phyloP scores from a whole-genome alignment of 2,113 vertebrate genomes.

The Cephalopholis sonnerati region DNA sequence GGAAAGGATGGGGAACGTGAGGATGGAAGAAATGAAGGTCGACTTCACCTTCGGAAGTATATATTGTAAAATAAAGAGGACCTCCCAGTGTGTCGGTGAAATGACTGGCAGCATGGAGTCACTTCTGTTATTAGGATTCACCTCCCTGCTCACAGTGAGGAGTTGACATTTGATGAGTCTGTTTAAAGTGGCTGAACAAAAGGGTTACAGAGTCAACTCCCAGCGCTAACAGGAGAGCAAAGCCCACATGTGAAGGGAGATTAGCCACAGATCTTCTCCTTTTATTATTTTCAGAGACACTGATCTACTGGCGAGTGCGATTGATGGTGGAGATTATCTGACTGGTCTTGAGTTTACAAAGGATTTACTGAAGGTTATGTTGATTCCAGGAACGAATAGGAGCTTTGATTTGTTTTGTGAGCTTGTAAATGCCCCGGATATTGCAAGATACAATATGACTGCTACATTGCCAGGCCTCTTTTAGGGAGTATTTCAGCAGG shows the following conservation, averaged over 20 bases:
- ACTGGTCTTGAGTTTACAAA: neutral
- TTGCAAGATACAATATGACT: neutral
- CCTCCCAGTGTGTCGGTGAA: neutral
- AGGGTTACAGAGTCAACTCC: conserved; percentile 35
- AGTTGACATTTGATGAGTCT: conserved; percentile 36
- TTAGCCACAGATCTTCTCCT: conserved; percentile 18
- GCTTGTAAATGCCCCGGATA: neutral
- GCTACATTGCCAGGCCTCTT: neutral
- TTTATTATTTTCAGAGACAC: conserved; percentile 18
- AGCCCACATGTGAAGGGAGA: conserved; percentile 37
- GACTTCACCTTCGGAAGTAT: conserved; percentile 11
- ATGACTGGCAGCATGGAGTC: conserved; percentile 20
- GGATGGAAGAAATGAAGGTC: conserved; percentile 36
- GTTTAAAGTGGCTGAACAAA: conserved; percentile 17
- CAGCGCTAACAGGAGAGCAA: conserved; percentile 5
- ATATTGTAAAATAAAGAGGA: conserved; percentile 19
- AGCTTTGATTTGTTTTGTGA: conserved; percentile 17
- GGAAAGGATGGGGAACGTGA: neutral
- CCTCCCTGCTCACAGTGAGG: neutral
- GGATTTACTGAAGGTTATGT: conserved; percentile 14
- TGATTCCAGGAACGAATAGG: neutral
- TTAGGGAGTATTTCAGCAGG: neutral
- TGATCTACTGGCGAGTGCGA: neutral
- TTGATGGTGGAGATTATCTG: conserved; percentile 15
- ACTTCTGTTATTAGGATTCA: conserved; percentile 3